These are phyloP conservation scores for Antheraea assamensis DNA, from an alignment of 2,888 invertebrate species.

Conservation along the genomic window DNA sequence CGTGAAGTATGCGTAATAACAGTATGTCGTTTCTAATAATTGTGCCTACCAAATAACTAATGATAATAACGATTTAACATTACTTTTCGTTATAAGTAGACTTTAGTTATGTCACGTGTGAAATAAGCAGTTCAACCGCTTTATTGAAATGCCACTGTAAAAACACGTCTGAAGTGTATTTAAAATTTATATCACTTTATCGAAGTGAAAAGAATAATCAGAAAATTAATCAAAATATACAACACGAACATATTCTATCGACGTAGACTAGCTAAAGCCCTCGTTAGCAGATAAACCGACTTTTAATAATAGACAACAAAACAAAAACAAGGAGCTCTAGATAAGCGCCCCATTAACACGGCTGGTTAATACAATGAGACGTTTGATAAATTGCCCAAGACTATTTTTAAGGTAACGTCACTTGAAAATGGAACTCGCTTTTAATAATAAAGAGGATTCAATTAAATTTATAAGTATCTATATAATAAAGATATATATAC, in stretches of 20 bases:
- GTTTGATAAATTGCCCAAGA: conserved; percentile 59
- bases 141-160: not conserved
- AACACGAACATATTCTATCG: conserved; percentile 25
- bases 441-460: not conserved
- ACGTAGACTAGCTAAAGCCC: conserved; percentile 46
- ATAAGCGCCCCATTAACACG: conserved; percentile 72
- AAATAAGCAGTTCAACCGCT: not conserved
- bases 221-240: conserved; percentile 28
- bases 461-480: not conserved
- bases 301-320: conserved; percentile 68
- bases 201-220: conserved; percentile 26
- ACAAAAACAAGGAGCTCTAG: conserved; percentile 61
- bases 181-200: conserved; percentile 12
- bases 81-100: not conserved
- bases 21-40: too few relatives aligned
- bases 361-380: conserved; percentile 68
- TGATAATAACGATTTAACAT: not conserved
- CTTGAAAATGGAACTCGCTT: conserved; percentile 32
- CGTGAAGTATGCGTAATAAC: too few relatives aligned
- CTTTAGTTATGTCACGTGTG: not conserved
- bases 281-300: conserved; percentile 61
- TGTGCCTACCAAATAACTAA: too few relatives aligned
- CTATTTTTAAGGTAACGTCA: conserved; percentile 8
- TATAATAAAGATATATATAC: too few relatives aligned
- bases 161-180: conserved; percentile 14